Conservation (phyloP, 2,113 vertebrate species). For the Epinephelus fuscoguttatus region DNA sequence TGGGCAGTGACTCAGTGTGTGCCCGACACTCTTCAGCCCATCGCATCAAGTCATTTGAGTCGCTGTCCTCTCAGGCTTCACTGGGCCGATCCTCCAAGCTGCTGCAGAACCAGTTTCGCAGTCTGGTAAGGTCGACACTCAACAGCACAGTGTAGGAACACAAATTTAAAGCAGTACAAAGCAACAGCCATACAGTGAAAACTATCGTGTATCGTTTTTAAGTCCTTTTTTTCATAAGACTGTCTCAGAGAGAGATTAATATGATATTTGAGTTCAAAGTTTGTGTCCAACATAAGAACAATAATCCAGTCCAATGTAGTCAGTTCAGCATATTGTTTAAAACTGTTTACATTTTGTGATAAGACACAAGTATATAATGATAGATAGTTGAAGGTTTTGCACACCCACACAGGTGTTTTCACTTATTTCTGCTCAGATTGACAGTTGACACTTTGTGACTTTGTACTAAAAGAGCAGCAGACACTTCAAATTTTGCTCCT, state of each 20-base stretch:
- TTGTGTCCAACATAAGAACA: neutral
- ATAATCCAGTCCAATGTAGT: too few relatives aligned
- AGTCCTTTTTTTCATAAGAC: too few relatives aligned
- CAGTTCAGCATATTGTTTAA: too few relatives aligned
- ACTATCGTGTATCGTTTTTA: neutral
- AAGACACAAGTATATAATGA: neutral
- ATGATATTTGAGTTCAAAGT: neutral
- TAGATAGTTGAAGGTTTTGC: neutral
- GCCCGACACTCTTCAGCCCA: slow-evolving; percentile 91
- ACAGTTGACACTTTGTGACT: too few relatives aligned
- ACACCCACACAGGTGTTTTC: neutral
- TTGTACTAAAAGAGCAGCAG: too few relatives aligned
- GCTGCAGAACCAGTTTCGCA: slow-evolving; percentile 96
- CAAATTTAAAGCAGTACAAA: neutral
- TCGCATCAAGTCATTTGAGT: slow-evolving; percentile 97
- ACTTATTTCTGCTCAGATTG: neutral
- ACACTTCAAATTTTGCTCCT: too few relatives aligned
- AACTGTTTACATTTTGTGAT: neutral
- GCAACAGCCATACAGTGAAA: too few relatives aligned
- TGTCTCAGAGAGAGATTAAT: neutral
- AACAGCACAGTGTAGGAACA: neutral
- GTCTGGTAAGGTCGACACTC: slow-evolving; percentile 89
- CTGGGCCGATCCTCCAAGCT: slow-evolving; percentile 93
- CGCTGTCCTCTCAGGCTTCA: slow-evolving; percentile 91
- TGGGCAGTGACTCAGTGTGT: slow-evolving; percentile 96